Evolutionary conservation across 1,140 invertebrate species (phyloP), one percentile per base, ranked within the genome.

Genomic region (Phocides pigmalion): DNA sequence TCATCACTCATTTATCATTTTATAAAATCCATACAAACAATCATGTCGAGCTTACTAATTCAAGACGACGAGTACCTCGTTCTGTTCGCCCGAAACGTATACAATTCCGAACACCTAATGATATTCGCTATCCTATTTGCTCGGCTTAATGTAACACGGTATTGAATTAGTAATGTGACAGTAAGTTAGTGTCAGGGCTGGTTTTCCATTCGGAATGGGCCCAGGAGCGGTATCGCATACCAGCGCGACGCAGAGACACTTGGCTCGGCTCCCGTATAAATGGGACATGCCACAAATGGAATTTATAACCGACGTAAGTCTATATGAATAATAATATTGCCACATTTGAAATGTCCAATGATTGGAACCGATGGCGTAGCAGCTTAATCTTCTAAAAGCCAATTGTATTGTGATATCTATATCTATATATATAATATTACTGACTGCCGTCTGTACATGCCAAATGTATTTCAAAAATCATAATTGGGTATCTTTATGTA

Each of bases 201-300:
- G 59, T 71, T 73, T 71, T 68, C 64, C 59, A 71, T 73, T 68
- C 66, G 54, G 66, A 56, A 44, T 58, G 64, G 62, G 41, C 20
- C 35, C 59, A 47, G 64, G 66, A 68, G 68, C 72, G 68, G 66
- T 70, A 70, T 32, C 64, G 63, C 68, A 72, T 74, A 61, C 64
- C 69, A 63, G 25, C 53, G 65, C 70, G 62, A 47, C 39, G 11
- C 46, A 35, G 68, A 54, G 62, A 58, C 59, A 69, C 63, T 79
- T 79, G 76, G 73, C 70, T 67, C 35, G 46, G 54, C 68, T 68
- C 73, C 73, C 68, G 72, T 41, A 42, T 20, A 44, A 50, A 58
- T 62, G 56, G 62, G 35, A 49, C 32, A 64, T 66, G 56, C 49
- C 44, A 39, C 59, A 53, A 35, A 51, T 47, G 32, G 37, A 68